Percentiles rank a stretch among this genome's conserved stretches.
These are phyloP conservation scores for Cydia pomonella DNA, from an alignment of 1,140 invertebrate genomes.

Conservation along the genomic window DNA sequence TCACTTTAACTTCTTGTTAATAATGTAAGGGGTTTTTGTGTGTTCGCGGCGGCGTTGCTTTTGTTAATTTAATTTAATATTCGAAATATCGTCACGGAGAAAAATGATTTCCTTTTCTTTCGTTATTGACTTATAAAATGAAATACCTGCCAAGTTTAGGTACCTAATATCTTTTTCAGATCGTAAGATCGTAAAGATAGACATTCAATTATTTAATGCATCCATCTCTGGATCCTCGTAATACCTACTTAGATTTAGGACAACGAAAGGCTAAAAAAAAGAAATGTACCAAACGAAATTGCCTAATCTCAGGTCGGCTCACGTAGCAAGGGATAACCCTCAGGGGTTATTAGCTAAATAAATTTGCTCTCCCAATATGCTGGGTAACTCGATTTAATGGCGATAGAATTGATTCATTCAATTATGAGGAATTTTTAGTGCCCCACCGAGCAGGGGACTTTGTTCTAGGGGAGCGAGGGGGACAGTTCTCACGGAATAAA, in stretches of 20 bases:
- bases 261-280: conserved; percentile 15
- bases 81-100: neutral
- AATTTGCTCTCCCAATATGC: conserved; percentile 80
- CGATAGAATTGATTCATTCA: conserved; percentile 80
- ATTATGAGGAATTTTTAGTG: conserved; percentile 81
- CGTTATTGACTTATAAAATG: neutral
- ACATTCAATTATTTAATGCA: neutral
- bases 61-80: conserved; percentile 12
- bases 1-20: conserved; percentile 32
- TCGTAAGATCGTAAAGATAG: neutral
- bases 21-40: conserved; percentile 21
- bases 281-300: conserved; percentile 8
- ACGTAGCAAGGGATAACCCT: conserved; percentile 28
- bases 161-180: neutral
- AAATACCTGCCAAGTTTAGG: neutral
- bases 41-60: neutral
- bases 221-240: neutral
- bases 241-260: neutral
- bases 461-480: conserved; percentile 45
- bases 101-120: neutral
- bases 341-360: conserved; percentile 79
- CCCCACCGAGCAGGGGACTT: conserved; percentile 62
- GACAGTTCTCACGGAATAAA: conserved; percentile 40
- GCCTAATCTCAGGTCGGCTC: conserved; percentile 24
- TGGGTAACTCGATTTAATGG: conserved; percentile 80